A percentile compares a stretch with the other conserved stretches of the same genome.
Evolutionary conservation across 2,797 vertebrate species (phyloP).

Genomic region (Chelonia mydas): DNA sequence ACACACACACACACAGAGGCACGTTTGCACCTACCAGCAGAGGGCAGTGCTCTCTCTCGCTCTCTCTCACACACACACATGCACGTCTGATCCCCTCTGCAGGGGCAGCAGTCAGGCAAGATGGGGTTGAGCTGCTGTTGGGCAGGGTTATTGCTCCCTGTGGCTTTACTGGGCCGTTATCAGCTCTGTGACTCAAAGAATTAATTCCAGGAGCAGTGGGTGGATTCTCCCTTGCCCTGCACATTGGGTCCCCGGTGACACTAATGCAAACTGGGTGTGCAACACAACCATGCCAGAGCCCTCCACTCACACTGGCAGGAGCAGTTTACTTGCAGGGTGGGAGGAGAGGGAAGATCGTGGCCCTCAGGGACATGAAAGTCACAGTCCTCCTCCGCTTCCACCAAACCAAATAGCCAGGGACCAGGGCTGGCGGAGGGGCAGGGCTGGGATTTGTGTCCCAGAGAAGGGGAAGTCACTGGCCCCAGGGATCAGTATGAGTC

Average conservation of each 20-base stretch:
- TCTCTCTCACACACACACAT: no score
- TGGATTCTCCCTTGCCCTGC: neutral
- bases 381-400: neutral
- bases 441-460: neutral
- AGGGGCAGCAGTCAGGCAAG: neutral
- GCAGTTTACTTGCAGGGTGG: neutral
- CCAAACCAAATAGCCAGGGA: neutral
- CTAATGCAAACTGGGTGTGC: neutral
- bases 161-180: no score
- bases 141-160: no score
- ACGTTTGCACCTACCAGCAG: no score
- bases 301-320: neutral
- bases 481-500: neutral
- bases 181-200: neutral
- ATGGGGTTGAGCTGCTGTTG: neutral
- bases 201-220: neutral
- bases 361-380: neutral
- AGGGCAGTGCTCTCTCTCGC: no score
- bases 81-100: no score
- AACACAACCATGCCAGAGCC: neutral
- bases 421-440: accelerated
- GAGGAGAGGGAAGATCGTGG: no score
- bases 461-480: no score
- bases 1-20: no score
- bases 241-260: neutral